Evolutionary conservation across 2,797 vertebrate genomes (phyloP), one percentile per base, ranked within the genome.

Genomic region (Erethizon dorsatum): DNA sequence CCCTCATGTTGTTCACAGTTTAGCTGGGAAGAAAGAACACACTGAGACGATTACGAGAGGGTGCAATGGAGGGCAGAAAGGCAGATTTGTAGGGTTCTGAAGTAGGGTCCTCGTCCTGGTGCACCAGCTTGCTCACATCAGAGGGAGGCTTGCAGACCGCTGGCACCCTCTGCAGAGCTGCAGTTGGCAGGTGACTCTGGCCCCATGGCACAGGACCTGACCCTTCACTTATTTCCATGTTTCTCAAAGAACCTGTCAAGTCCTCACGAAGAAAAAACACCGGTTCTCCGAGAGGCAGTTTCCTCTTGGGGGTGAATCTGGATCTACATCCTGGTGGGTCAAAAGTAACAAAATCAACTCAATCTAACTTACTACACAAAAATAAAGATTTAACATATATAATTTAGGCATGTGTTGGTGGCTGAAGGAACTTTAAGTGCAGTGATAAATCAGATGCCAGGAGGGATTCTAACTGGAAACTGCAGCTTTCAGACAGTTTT

Each of bases 321-420:
- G 28, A 37, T 14, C n/a, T 69, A 83, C 37, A 50, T 83, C 37
- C 45, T 63, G 20, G 37, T 73, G n/a, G 31, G 9, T 83, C 50
- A 5, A 52, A 82, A 92, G n/a, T 45, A 96, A 84, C 14, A 71
- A 86, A 88, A 77, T 84, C 56, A 78, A 56, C 9, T 88, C 77
- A 82, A 18, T 41, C 3, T 88, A 86, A 88, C 31, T 90, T 78
- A 54, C 50, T 83, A 54, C 57, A 80, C 50, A 50, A 82, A 50
- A 71, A 73, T 61, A 85, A 95, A 71, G 17, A 75, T 41, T 89
- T 61, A 37, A 52, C 65, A 33, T 67, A 31, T 54, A 69, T 71
- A 31, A 45, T 80, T 77, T 79, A 95, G 83, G 26, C 12, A 67
- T 52, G 7, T 41, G 63, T 18, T 24, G 33, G 63, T 82, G 78